These are phyloP conservation scores for Leucoraja ocellata DNA, from an alignment of 2,797 vertebrate genomes.

Conservation along the genomic window DNA sequence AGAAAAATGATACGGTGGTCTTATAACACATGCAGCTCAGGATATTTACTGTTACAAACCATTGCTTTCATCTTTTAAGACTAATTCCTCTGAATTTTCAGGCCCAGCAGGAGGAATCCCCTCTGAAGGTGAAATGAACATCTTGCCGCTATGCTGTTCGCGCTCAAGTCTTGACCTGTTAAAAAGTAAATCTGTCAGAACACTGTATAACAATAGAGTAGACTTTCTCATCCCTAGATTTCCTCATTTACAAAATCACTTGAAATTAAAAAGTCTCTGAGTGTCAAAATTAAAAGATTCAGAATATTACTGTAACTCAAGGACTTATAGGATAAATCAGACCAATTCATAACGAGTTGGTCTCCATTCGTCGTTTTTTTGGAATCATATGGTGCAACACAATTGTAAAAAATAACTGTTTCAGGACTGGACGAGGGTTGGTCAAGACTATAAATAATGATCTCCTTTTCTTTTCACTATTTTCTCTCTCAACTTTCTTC, in stretches of 20 bases:
- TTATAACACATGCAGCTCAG: background rate
- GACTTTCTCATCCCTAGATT: background rate
- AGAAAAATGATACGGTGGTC: background rate
- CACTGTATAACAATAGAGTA: background rate
- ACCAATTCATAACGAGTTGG: no score
- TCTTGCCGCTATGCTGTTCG: constrained; percentile 59
- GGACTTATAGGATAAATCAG: no score
- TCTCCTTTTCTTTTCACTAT: no score
- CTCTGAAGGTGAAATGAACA: constrained; percentile 48
- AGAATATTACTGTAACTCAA: background rate
- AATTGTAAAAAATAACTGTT: no score
- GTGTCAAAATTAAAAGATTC: background rate
- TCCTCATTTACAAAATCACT: background rate
- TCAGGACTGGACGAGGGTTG: no score
- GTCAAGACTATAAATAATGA: no score
- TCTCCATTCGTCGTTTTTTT: no score
- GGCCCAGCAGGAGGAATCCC: constrained; percentile 45
- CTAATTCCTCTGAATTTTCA: constrained; percentile 62
- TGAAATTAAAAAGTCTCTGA: background rate
- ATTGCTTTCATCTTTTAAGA: constrained; percentile 59
- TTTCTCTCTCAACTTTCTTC: no score
- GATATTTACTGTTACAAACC: constrained; percentile 53
- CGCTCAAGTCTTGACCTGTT: constrained; percentile 79
- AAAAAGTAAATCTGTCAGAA: constrained; percentile 34
- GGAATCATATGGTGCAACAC: no score